Evolutionary conservation across 2,888 invertebrate species (phyloP), one percentile per base, ranked within the genome.

Genomic region (Hydrotaea diabolus): DNA sequence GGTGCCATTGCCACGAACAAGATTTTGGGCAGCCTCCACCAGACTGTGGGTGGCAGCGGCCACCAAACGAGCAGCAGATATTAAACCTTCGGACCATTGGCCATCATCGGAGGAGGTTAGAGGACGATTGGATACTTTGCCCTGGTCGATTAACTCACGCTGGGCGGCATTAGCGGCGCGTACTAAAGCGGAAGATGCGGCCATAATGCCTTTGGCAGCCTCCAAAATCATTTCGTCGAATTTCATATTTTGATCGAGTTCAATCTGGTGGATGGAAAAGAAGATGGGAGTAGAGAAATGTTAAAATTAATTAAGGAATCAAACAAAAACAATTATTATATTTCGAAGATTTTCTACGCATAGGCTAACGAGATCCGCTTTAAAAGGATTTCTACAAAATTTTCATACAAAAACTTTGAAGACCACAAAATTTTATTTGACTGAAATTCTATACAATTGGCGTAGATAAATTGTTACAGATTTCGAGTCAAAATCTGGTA

Each of bases 181-280:
- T 0, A 99, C 98, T 4, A 99, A 93, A 0, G 99, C 98, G 0
- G 99, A 98, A 0, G 99, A 99, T 0, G 99, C 99, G 0, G 98
- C 96, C 87, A 99, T 98, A 88, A 99, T 99, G 1, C 98, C 97
- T 93, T 98, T 98, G 55, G 99, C 99, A 0, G 99, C 99, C 91
- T 98, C 98, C 89, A 99, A 93, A 88, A 99, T 99, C 96, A 99
- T 98, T 93, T 99, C 99, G 92, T 99, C 99, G 92, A 99, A 99
- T 93, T 98, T 98, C 93, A 99, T 94, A 86, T 95, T 96, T 92
- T 98, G 98, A 91, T 98, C 98, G 4, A 91, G 89, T 69, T 91
- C 91, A 84, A 91, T 91, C 91, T 91, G 87, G 36, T 5, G 8
- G 36, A 36, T 5, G 36, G 82, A 86, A 8, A 71, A 23, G 15